Conservation (phyloP, 2,888 invertebrate genomes). For the Drosophila setosimentum region DNA sequence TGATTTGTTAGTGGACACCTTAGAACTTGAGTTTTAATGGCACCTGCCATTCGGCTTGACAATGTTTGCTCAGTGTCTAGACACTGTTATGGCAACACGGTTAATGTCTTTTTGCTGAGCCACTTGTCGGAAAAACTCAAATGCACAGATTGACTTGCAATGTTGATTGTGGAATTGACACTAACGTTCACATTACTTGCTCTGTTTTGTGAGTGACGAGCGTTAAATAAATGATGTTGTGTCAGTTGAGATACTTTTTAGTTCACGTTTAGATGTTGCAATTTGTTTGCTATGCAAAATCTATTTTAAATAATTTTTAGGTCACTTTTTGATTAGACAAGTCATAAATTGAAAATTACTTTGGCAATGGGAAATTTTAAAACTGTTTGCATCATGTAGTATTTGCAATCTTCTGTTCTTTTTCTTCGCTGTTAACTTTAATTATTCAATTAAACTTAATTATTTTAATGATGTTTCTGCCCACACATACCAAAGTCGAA, state of each 20-base stretch:
- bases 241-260: neutral
- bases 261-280: neutral
- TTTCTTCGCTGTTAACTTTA: neutral
- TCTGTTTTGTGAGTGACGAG: conserved; percentile 25
- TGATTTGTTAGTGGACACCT: conserved; percentile 64
- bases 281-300: neutral
- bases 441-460: conserved; percentile 11
- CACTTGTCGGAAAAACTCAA: conserved; percentile 69
- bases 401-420: neutral
- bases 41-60: conserved; percentile 72
- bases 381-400: neutral
- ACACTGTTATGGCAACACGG: conserved; percentile 49
- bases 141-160: conserved; percentile 58
- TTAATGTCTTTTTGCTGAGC: conserved; percentile 56
- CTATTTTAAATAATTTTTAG: conserved; percentile 5
- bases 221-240: conserved; percentile 42
- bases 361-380: neutral
- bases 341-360: neutral
- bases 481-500: conserved; percentile 20
- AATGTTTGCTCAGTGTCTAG: conserved; percentile 79
- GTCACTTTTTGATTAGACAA: conserved; percentile 12
- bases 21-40: conserved; percentile 64
- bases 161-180: conserved; percentile 34
- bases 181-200: conserved; percentile 19
- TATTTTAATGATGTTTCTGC: conserved; percentile 3